A percentile compares a stretch with the other conserved stretches of the same genome.
Conservation (phyloP, 1,140 invertebrate species). For the Battus philenor region DNA sequence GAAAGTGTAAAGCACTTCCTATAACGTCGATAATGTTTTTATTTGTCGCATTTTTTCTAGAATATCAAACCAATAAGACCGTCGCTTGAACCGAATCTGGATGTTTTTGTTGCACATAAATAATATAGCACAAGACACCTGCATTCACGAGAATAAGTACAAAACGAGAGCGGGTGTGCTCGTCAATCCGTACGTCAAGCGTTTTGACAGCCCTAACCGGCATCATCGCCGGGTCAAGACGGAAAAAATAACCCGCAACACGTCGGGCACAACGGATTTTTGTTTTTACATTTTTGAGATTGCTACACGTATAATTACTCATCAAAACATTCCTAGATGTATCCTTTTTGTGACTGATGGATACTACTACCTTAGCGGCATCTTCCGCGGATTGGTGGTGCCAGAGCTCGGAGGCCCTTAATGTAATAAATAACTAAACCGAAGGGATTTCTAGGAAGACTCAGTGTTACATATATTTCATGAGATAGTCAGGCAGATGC, state of each 20-base stretch:
- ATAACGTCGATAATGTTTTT: no score
- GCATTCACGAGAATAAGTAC: slow-evolving; percentile 49
- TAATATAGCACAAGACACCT: slow-evolving; percentile 51
- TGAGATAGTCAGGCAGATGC: no score
- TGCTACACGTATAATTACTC: slow-evolving; percentile 12
- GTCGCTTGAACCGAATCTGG: neutral
- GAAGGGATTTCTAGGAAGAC: no score
- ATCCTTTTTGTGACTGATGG: no score
- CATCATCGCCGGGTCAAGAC: slow-evolving; percentile 49
- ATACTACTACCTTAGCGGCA: no score
- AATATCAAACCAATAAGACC: neutral
- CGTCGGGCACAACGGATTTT: slow-evolving; percentile 2
- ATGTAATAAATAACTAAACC: no score
- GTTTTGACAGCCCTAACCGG: slow-evolving; percentile 70
- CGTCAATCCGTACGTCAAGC: slow-evolving; percentile 66
- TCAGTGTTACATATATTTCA: no score
- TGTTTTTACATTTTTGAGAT: slow-evolving; percentile 6
- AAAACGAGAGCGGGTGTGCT: slow-evolving; percentile 56
- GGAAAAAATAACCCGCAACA: slow-evolving; percentile 44
- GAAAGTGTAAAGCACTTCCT: no score
- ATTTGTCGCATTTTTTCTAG: neutral
- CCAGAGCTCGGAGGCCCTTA: no score
- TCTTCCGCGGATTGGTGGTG: no score
- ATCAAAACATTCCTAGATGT: slow-evolving; percentile 2
- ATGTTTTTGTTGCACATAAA: slow-evolving; percentile 41